Conservation (phyloP, 1,140 invertebrate genomes). For the Atopsyche davidsoni region DNA sequence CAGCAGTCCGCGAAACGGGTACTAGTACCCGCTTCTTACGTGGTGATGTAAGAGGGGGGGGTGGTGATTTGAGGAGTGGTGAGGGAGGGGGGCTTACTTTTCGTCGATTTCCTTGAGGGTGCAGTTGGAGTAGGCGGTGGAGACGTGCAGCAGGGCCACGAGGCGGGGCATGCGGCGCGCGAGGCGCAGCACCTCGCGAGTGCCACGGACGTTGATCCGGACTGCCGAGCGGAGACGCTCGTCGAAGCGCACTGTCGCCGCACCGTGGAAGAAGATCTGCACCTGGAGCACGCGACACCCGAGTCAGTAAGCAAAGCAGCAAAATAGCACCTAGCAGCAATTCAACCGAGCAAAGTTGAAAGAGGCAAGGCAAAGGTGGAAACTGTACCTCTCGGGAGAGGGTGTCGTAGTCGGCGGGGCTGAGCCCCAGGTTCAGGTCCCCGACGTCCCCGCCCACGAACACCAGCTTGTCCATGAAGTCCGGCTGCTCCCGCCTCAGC, state of each 20-base stretch:
- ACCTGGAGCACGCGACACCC: slow-evolving; percentile 35
- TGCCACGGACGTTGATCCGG: slow-evolving; percentile 60
- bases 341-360: too few species aligned
- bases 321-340: background rate
- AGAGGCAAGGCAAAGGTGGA: background rate
- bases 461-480: slow-evolving; percentile 57
- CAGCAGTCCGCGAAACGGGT: too few species aligned
- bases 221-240: slow-evolving; percentile 57
- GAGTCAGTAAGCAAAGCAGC: background rate
- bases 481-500: slow-evolving; percentile 51
- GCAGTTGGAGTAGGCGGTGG: slow-evolving; percentile 67
- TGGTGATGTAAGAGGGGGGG: too few species aligned
- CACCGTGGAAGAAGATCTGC: slow-evolving; percentile 58
- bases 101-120: slow-evolving; percentile 54
- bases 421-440: slow-evolving; percentile 55
- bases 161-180: slow-evolving; percentile 36
- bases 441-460: slow-evolving; percentile 63
- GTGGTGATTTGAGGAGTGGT: too few species aligned
- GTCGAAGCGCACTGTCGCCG: slow-evolving; percentile 62
- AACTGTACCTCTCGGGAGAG: slow-evolving; percentile 62
- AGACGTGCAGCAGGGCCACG: slow-evolving; percentile 56
- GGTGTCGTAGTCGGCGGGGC: slow-evolving; percentile 57
- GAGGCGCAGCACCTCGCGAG: slow-evolving; percentile 50
- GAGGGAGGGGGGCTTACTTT: slow-evolving; percentile 35
- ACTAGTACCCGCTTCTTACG: too few species aligned